Evolutionary conservation across 2,797 vertebrate species (phyloP), one percentile per base, ranked within the genome.

Genomic region (Gadopsis bispinosus): DNA sequence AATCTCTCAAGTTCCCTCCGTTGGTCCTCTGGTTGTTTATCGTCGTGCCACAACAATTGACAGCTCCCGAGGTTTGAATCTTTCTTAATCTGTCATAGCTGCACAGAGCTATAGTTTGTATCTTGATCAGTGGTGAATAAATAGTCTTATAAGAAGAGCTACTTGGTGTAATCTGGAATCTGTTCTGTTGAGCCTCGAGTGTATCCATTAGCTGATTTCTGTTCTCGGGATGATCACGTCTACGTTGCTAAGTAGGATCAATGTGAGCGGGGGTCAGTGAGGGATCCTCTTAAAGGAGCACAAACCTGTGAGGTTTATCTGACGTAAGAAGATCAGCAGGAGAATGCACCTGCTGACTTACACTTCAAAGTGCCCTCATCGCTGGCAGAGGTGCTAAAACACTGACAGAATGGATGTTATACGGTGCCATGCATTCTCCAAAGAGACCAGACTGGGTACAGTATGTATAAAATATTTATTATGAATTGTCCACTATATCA

Each of bases 381-480:
- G 56, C 73, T 33, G 70, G 41, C 77, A 81, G 65, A 48, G 56
- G 65, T 77, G 66, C 75, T 59, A 22, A 77, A 81, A 82, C 51
- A 5, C 54, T 56, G 62, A 82, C 51, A 41, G 39, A 35, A 47
- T 3, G 50, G 72, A 54, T 11, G n/a, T 53, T n/a, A 2, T 22
- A 22, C 22, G 2, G 26, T 3, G 11, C 59, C 35, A 61, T 26
- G 70, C 31, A 37, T 43, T 55, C 48, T 17, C 39, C 31, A 53
- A 54, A 79, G 61, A 79, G 64, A 81, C 67, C 62, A 79, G 74
- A 81, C 63, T 22, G 59, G 19, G 20, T 29, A 50, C 68, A 72
- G 81, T 89, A 88, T 89, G 89, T 95, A 95, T 87, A 95, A 95
- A 95, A 94, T 94, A 93, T 94, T 95, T 95, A 95, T 95, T 93